Base-by-base conservation (phyloP, 2,797 vertebrate genomes). In the Hippocampus kuda region DNA sequence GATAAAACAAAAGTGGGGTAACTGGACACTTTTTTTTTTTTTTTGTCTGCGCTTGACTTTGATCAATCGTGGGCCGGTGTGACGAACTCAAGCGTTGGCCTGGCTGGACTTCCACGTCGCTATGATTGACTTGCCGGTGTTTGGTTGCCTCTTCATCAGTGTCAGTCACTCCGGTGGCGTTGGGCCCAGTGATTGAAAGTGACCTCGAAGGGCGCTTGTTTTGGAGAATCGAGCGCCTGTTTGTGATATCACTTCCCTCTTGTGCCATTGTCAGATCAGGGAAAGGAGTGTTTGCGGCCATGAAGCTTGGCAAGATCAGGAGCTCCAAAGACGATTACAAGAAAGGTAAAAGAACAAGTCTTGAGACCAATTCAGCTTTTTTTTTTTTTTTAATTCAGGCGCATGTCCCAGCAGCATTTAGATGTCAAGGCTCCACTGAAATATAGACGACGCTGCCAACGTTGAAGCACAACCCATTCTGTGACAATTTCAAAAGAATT, bases 221-320 rank as follows among this genome's bases (percentile, higher is more conserved):
- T 56, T 24, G 65, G 62, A 61, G 59, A 67, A 74, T 74, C 42
- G 53, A 59, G 69, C 49, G 54, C 54, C 66, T 24, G 41, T 73
- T 79, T 54, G 57, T 42, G 53, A 57, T 59, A 66, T 67, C 51
- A 22, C 16, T 68, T 65, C n/a, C 16, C 3, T 72, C 65, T 18
- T 72, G 60, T 49, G 68, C 56, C 53, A 49, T 56, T 12, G 34
- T 64, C 51, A 99, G 97, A 93, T 91, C 93, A 0, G 94, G 94
- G 73, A 97, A 91, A 85, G 93, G 94, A 64, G 95, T 99, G 65
- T 97, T 98, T 85, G 94, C 95, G 67, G 94, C 93, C 87, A 99
- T 99, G 96, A 99, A 97, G 86, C 93, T 97, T 0, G 93, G 95
- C 75, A 99, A 96, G 91, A 89, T 84, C 0, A 94, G 94, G 46